Base-by-base conservation (phyloP, 2,888 invertebrate species). In the Schizotus pectinicornis region DNA sequence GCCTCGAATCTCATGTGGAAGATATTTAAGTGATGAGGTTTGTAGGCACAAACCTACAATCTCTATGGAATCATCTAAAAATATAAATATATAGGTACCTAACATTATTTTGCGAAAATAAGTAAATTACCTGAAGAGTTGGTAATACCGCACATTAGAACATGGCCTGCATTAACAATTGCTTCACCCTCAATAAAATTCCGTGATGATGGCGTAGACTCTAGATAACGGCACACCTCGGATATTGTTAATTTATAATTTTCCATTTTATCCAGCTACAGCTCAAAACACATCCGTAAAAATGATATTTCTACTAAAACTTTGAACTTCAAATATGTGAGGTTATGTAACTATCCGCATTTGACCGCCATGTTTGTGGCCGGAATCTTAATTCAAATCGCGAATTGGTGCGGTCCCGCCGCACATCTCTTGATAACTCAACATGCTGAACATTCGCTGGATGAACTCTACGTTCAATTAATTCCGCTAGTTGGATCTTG, bases 141-240 rank as follows among this genome's bases (percentile, higher is more conserved):
- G 12, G 12, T 38, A 13, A 8, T 11, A 3, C 38, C 7, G 11
- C 38, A 38, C 7, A 38, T 13, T 11, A 38, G 12, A 38, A 38
- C 8, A 12, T 11, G 38, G 8, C 12, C 37, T 11, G 37, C 37
- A n/a, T 37, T 37, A 9, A 37, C 9, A n/a, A n/a, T 12, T 8
- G 5, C 37, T 37, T 37, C 37, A 9, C 37, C 37, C 12, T 37
- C 37, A 37, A 37, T n/a, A 37, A 37, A 37, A 37, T 37, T 37
- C 11, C 37, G 37, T 7, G 37, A 37, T 11, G 7, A 7, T n/a
- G 37, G 37, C 7, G 37, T 8, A n/a, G 37, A 37, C 12, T 37
- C 11, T n/a, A 37, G 12, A 37, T 37, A 37, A 8, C 12, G 7
- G 38, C 12, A 38, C 12, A 38, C 38, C 14, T 38, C 38, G 9